Conservation (phyloP, 2,113 vertebrate species). For the Phalacrocorax pelagicus region DNA sequence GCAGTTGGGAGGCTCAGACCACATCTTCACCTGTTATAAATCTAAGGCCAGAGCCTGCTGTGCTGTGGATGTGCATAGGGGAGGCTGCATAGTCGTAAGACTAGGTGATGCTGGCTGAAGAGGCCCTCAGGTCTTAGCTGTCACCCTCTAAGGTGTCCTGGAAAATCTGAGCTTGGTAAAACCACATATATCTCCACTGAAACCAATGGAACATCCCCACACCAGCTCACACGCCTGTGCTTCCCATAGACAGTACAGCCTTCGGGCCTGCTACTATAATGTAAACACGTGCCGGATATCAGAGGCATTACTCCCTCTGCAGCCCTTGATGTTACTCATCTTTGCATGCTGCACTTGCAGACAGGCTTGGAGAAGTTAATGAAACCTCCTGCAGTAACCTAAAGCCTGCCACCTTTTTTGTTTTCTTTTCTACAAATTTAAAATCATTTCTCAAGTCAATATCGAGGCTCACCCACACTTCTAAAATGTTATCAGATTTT, state of each 20-base stretch:
- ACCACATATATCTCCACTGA: neutral
- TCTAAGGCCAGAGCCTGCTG: neutral
- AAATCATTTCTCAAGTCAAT: neutral
- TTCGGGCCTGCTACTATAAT: neutral
- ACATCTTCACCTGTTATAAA: neutral
- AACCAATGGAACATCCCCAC: neutral
- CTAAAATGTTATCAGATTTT: neutral
- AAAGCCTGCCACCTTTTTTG: neutral
- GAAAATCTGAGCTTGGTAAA: neutral
- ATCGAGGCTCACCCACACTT: neutral
- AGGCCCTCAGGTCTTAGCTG: neutral
- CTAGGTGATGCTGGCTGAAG: neutral
- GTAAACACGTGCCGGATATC: rapidly evolving
- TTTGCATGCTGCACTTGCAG: neutral
- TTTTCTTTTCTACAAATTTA: neutral
- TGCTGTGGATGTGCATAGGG: neutral
- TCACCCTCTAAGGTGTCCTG: neutral
- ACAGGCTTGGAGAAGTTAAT: neutral
- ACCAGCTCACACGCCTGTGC: neutral
- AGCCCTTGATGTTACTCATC: neutral
- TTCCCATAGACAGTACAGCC: neutral
- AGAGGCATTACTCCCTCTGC: neutral
- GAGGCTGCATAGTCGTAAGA: neutral
- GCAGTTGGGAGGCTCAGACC: neutral
- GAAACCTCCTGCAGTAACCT: neutral